Percentiles rank a stretch among this genome's conserved stretches.
Conservation (phyloP, 2,797 vertebrate species). For the Thunnus albacares region DNA sequence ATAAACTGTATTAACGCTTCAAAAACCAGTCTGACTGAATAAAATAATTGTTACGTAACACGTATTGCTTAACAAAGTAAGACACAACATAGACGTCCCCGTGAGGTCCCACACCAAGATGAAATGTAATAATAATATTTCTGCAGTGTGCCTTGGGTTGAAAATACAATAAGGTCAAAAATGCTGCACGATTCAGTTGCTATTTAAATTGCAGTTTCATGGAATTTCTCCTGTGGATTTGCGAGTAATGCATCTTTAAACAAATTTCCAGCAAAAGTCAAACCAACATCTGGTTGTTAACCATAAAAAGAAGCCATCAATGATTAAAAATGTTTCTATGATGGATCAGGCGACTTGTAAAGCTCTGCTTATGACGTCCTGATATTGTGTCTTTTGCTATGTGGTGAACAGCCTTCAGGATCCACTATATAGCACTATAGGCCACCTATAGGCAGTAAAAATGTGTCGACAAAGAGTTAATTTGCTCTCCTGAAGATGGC, state of each 20-base stretch:
- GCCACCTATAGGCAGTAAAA: neutral
- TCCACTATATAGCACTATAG: neutral
- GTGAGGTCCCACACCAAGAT: neutral
- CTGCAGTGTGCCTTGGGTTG: neutral
- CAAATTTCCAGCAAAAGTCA: neutral
- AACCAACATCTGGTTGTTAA: neutral
- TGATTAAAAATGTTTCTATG: too few species aligned
- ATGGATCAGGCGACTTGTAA: neutral
- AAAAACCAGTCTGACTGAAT: neutral
- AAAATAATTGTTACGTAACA: constrained; percentile 39
- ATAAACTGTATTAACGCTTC: neutral
- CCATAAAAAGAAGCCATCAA: neutral
- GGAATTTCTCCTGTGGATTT: neutral
- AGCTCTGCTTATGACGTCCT: neutral
- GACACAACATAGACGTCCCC: too few species aligned
- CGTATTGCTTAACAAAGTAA: too few species aligned
- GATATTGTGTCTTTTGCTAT: neutral
- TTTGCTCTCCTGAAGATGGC: constrained; percentile 64
- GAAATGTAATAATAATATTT: neutral
- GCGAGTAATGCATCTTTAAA: neutral
- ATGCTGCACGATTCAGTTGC: too few species aligned
- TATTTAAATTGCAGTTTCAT: too few species aligned
- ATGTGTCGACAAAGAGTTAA: accelerated
- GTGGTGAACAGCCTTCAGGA: neutral
- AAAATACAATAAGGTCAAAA: neutral